Evolutionary conservation across 2,888 invertebrate genomes (phyloP).

Genomic region (Drosophila niveifrons): DNA sequence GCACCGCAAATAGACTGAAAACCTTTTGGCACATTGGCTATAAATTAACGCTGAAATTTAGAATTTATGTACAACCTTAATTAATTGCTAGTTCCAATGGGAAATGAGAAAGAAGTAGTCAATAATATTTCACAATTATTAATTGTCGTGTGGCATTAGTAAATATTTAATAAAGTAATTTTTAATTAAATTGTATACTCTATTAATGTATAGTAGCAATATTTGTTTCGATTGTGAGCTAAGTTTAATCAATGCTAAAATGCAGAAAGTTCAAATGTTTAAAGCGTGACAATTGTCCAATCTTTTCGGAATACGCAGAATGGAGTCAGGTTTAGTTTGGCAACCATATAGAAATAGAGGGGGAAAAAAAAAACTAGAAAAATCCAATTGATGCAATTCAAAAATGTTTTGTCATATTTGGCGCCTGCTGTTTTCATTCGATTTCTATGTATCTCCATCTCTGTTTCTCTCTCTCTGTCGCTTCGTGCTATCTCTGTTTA

Average conservation of each 20-base stretch:
- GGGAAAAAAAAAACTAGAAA: neutral
- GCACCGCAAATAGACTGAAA: neutral
- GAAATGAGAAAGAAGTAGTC: neutral
- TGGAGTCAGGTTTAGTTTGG: neutral
- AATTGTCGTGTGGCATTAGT: neutral
- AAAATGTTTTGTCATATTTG: conserved; percentile 26
- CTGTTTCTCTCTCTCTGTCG: neutral
- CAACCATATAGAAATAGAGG: too few species aligned
- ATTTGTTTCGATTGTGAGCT: too few species aligned
- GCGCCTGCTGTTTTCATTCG: conserved; percentile 15
- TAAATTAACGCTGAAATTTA: neutral
- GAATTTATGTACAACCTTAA: neutral
- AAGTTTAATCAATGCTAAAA: neutral
- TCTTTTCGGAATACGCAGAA: neutral
- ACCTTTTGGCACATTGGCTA: neutral
- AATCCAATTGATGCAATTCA: conserved; percentile 14
- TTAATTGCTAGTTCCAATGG: neutral
- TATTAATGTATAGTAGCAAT: neutral
- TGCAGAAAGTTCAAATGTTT: neutral
- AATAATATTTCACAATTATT: neutral
- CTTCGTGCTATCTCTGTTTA: neutral
- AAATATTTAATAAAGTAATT: too few species aligned
- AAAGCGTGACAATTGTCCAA: neutral
- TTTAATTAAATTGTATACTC: neutral
- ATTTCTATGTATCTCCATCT: neutral